Conservation (phyloP, 2,888 invertebrate species). For the Drosophila testacea region DNA sequence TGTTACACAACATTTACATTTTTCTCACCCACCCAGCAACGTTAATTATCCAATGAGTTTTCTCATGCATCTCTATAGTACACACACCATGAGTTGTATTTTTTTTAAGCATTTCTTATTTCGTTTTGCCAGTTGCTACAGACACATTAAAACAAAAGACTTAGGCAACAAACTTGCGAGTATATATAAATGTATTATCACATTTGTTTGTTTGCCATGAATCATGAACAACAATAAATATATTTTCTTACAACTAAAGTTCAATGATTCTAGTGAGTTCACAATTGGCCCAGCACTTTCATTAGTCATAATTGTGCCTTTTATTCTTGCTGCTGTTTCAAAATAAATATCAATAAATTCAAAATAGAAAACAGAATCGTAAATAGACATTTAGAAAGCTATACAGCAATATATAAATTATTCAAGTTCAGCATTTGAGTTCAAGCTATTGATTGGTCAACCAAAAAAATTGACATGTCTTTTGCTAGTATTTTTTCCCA, state of each 20-base stretch:
- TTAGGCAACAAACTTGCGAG: slow-evolving; percentile 58
- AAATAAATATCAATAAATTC: not conserved
- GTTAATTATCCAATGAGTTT: slow-evolving; percentile 41
- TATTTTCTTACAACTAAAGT: slow-evolving; percentile 53
- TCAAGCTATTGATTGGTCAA: slow-evolving; percentile 3
- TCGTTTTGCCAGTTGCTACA: slow-evolving; percentile 6
- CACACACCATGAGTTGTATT: slow-evolving; percentile 41
- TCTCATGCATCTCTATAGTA: slow-evolving; percentile 34
- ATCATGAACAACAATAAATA: slow-evolving; percentile 33
- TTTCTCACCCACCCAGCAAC: slow-evolving; percentile 38
- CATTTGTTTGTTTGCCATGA: slow-evolving; percentile 34
- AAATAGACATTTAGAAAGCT: not conserved
- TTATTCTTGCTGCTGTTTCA: slow-evolving; percentile 37
- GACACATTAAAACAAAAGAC: slow-evolving; percentile 57
- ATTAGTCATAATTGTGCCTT: slow-evolving; percentile 62
- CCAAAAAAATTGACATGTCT: not conserved
- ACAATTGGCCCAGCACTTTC: slow-evolving; percentile 39
- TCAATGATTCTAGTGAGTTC: slow-evolving; percentile 71
- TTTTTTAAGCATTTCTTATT: slow-evolving; percentile 16
- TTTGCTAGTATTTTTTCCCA: not conserved
- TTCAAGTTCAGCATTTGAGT: not conserved
- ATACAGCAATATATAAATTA: not conserved
- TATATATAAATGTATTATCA: slow-evolving; percentile 10
- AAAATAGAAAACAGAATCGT: not conserved
- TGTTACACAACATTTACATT: slow-evolving; percentile 45